Conservation (phyloP, 2,113 vertebrate species). For the Chascanopsetta lugubris region DNA sequence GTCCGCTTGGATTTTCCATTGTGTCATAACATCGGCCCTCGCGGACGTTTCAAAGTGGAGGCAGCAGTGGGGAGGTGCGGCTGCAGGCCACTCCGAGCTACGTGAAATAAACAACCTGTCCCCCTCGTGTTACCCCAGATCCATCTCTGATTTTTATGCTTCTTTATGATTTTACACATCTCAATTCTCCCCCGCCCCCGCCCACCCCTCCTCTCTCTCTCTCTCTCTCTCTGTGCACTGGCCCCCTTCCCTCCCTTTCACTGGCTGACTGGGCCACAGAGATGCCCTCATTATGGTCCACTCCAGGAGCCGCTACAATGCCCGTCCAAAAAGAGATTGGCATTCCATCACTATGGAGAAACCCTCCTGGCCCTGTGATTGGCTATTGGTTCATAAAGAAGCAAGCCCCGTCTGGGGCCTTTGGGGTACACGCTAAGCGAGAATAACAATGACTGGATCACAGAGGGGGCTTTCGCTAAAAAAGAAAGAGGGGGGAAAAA, state of each 20-base stretch:
- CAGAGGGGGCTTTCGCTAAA: conserved; percentile 24
- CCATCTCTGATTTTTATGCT: conserved; percentile 28
- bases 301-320: conserved; percentile 67
- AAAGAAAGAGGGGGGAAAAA: not conserved
- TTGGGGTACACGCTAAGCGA: conserved; percentile 44
- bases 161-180: conserved; percentile 46
- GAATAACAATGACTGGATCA: conserved; percentile 65
- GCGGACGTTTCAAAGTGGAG: conserved; percentile 26
- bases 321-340: conserved; percentile 58
- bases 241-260: conserved; percentile 58
- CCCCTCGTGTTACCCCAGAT: conserved; percentile 30
- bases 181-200: too few relatives aligned
- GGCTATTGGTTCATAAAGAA: conserved; percentile 68
- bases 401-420: conserved; percentile 59
- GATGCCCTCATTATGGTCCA: conserved; percentile 69
- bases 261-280: conserved; percentile 48
- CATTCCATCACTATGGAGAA: conserved; percentile 81
- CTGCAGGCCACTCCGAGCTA: not conserved
- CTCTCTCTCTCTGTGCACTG: conserved; percentile 6
- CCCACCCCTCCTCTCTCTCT: conserved; percentile 7
- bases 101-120: conserved; percentile 53
- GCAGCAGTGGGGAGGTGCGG: not conserved
- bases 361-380: conserved; percentile 58
- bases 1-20: conserved; percentile 62
- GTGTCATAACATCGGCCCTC: conserved; percentile 43